Conservation (phyloP, 2,797 vertebrate species). For the Gouania willdenowi region DNA sequence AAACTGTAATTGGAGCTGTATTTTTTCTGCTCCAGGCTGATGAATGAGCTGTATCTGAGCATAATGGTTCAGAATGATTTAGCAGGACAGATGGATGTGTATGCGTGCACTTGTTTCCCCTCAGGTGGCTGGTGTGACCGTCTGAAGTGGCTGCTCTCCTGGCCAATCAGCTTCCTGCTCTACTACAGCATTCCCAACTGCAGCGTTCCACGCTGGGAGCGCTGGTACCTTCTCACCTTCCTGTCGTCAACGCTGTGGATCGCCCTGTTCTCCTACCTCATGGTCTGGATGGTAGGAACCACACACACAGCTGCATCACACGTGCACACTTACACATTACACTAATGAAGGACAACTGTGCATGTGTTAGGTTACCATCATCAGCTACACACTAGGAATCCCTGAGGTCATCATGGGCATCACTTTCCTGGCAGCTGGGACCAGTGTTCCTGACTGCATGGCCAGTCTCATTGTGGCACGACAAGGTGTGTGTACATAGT, state of each 20-base stretch:
- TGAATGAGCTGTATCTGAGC: too few relatives aligned
- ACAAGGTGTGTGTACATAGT: conserved; percentile 61
- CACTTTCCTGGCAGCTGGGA: conserved; percentile 81
- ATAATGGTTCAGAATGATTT: too few relatives aligned
- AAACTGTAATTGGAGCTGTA: too few relatives aligned
- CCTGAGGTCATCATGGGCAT: conserved; percentile 84
- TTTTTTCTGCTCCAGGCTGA: too few relatives aligned
- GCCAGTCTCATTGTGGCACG: conserved; percentile 82
- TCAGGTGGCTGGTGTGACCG: conserved; percentile 59
- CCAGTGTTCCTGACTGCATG: conserved; percentile 83
- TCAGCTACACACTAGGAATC: conserved; percentile 79
- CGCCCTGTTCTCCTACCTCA: conserved; percentile 83
- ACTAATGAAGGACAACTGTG: neutral
- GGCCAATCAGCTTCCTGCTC: conserved; percentile 73
- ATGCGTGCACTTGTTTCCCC: too few relatives aligned
- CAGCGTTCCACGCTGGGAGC: conserved; percentile 69
- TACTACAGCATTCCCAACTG: conserved; percentile 77
- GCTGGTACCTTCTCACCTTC: conserved; percentile 80
- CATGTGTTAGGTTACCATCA: conserved; percentile 74
- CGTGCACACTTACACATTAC: neutral
- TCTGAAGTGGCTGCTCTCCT: conserved; percentile 74
- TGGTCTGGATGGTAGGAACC: conserved; percentile 83
- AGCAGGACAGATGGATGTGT: conserved; percentile 16
- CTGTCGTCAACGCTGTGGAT: conserved; percentile 79
- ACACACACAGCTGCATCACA: neutral